Evolutionary conservation across 2,888 invertebrate genomes (phyloP).

Genomic region (Alviniconcha strummeri): DNA sequence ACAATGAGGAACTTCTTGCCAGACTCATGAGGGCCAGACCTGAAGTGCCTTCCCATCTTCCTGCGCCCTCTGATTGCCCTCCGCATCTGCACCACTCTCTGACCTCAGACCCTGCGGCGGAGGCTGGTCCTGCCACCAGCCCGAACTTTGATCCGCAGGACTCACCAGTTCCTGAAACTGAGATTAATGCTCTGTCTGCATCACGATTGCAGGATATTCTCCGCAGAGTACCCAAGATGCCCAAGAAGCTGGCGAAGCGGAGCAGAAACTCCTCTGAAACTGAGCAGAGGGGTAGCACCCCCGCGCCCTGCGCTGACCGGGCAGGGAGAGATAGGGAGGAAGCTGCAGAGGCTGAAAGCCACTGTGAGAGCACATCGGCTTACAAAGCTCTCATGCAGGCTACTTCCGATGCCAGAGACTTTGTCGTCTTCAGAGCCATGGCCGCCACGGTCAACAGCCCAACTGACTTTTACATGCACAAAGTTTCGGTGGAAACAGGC

Average conservation of each 20-base stretch:
- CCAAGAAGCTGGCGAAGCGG: not conserved
- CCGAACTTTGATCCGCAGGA: too few relatives aligned
- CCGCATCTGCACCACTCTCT: too few relatives aligned
- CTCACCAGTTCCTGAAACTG: too few relatives aligned
- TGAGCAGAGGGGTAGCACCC: not conserved
- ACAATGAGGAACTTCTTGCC: not conserved
- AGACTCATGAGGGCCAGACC: not conserved
- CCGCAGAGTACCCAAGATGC: not conserved
- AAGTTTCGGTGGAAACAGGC: slow-evolving; percentile 49
- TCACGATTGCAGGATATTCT: not conserved
- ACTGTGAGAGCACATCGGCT: not conserved
- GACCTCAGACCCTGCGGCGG: not conserved
- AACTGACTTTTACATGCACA: slow-evolving; percentile 61
- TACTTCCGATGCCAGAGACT: not conserved
- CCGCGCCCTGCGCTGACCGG: not conserved
- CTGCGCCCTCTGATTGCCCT: too few relatives aligned
- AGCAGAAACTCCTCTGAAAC: not conserved
- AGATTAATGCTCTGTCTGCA: too few relatives aligned
- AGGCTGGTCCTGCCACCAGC: too few relatives aligned
- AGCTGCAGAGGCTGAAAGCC: not conserved
- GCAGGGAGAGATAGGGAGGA: not conserved
- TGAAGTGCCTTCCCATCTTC: too few relatives aligned
- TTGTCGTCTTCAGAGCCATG: slow-evolving; percentile 46
- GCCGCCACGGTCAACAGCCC: slow-evolving; percentile 62
- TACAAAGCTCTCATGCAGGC: not conserved